phyloP scores from a whole-genome alignment of 2,797 vertebrate species.

The Sorex maritimensis region DNA sequence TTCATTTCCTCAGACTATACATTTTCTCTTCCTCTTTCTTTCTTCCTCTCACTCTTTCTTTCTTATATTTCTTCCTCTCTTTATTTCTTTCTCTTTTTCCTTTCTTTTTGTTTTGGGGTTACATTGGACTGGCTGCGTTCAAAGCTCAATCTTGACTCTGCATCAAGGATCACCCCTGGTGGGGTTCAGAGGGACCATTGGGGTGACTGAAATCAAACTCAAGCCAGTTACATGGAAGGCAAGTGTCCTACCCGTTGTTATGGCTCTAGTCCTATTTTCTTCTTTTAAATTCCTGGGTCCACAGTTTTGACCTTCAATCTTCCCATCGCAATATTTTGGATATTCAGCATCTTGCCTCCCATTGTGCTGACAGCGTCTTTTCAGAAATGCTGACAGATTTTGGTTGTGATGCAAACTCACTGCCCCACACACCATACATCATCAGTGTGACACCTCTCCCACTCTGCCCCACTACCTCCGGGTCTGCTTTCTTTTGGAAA shows the following conservation, averaged over 20 bases:
- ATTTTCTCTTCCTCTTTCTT: neutral
- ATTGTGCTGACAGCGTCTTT: conserved; percentile 46
- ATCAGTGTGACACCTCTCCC: neutral
- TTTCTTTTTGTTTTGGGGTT: too few species aligned
- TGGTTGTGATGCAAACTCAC: neutral
- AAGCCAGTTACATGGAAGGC: too few species aligned
- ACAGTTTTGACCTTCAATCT: conserved; percentile 6
- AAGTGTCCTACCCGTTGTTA: too few species aligned
- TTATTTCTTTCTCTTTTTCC: too few species aligned
- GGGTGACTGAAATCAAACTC: too few species aligned
- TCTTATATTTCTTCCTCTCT: too few species aligned
- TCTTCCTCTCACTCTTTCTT: neutral
- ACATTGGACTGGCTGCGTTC: too few species aligned
- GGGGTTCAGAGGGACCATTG: too few species aligned
- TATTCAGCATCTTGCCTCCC: conserved; percentile 16
- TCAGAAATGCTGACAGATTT: conserved; percentile 68
- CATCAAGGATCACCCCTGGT: too few species aligned
- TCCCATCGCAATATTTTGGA: neutral
- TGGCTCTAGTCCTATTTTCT: neutral
- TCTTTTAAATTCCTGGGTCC: neutral
- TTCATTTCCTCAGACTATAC: neutral
- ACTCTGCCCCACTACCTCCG: neutral
- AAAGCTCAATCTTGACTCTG: too few species aligned
- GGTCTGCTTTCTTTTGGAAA: conserved; percentile 77
- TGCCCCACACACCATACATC: neutral